Evolutionary conservation across 2,888 invertebrate species (phyloP).

Genomic region (Elysia crispata): DNA sequence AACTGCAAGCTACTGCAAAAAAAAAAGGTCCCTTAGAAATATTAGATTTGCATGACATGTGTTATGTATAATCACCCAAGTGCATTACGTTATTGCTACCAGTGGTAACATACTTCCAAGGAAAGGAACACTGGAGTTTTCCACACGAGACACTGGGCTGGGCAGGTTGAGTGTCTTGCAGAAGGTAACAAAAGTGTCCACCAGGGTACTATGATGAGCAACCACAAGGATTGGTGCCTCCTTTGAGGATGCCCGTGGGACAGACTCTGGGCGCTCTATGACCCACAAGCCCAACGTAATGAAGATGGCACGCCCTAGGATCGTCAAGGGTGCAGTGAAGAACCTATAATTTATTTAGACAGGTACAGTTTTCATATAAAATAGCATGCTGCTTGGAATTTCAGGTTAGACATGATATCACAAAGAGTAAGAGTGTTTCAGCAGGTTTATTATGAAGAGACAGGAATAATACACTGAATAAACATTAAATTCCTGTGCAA

Average conservation of each 20-base stretch:
- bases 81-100: background rate
- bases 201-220: constrained; percentile 37
- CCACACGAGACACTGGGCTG: constrained; percentile 92
- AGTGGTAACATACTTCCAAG: constrained; percentile 90
- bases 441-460: too few relatives aligned
- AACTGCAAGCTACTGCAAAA: too few relatives aligned
- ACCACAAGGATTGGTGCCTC: constrained; percentile 40
- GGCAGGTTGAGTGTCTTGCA: constrained; percentile 84
- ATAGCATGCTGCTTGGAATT: too few relatives aligned
- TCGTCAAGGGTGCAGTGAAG: constrained; percentile 34
- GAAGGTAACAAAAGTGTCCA: constrained; percentile 79
- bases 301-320: constrained; percentile 32
- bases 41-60: background rate
- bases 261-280: background rate
- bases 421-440: too few relatives aligned
- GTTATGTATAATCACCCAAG: background rate
- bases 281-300: constrained; percentile 21
- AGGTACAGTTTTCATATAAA: too few relatives aligned
- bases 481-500: too few relatives aligned
- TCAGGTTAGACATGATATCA: too few relatives aligned
- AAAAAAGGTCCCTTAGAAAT: background rate
- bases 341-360: background rate
- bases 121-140: constrained; percentile 88
- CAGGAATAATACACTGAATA: too few relatives aligned
- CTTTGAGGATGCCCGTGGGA: background rate